Percentiles rank a stretch among this genome's conserved stretches.
phyloP scores from a whole-genome alignment of 2,888 invertebrate species.

The Daptonema setosum region DNA sequence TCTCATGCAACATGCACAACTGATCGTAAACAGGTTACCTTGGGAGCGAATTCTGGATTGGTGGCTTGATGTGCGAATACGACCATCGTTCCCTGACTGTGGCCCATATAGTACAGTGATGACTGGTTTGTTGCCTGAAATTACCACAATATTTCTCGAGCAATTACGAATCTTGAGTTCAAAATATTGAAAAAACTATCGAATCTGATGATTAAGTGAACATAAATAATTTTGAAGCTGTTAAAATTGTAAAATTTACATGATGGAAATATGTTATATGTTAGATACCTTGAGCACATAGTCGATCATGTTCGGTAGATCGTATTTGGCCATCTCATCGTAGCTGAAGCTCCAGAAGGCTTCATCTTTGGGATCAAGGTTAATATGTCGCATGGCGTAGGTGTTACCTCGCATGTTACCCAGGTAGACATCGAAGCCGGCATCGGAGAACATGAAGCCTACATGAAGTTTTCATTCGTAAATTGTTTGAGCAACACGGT shows the following conservation, averaged over 20 bases:
- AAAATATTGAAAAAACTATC: too few relatives aligned
- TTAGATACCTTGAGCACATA: conserved; percentile 40
- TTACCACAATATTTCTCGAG: too few relatives aligned
- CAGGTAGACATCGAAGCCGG: conserved; percentile 52
- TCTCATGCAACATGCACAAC: too few relatives aligned
- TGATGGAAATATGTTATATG: conserved; percentile 23
- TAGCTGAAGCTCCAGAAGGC: conserved; percentile 51
- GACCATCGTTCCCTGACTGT: conserved; percentile 53
- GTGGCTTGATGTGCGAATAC: conserved; percentile 25
- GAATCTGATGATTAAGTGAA: too few relatives aligned
- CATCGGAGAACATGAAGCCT: conserved; percentile 27
- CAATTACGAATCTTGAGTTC: too few relatives aligned
- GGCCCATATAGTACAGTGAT: conserved; percentile 55
- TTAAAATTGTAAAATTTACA: neutral
- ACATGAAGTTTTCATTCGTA: neutral
- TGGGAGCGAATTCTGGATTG: conserved; percentile 21
- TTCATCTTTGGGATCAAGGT: conserved; percentile 35
- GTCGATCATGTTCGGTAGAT: conserved; percentile 60
- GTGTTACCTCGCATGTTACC: conserved; percentile 62
- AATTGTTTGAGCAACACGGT: too few relatives aligned
- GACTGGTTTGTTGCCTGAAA: conserved; percentile 11
- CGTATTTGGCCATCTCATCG: conserved; percentile 63
- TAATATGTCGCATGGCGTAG: conserved; percentile 46
- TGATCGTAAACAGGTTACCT: too few relatives aligned
- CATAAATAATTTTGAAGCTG: too few relatives aligned